Percentiles rank a stretch among this genome's conserved stretches.
phyloP scores from a whole-genome alignment of 2,113 vertebrate genomes.

The Pterocles orientalis region DNA sequence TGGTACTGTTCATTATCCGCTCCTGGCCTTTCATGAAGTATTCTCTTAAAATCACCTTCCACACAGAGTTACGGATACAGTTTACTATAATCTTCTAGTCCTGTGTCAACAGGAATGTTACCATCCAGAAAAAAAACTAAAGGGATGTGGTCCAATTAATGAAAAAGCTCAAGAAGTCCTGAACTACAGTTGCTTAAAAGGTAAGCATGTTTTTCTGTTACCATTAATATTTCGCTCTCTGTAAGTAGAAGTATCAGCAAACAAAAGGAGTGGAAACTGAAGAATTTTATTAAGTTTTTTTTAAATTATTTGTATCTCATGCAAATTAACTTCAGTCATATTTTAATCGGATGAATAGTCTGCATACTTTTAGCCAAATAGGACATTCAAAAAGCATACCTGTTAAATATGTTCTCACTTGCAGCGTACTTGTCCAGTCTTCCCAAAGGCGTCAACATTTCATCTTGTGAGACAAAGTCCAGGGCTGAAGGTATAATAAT shows the following conservation, averaged over 20 bases:
- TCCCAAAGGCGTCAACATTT: constrained; percentile 91
- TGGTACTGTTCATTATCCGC: neutral
- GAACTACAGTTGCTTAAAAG: neutral
- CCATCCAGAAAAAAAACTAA: neutral
- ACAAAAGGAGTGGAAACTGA: neutral
- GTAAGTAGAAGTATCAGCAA: neutral
- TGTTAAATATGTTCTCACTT: constrained; percentile 93
- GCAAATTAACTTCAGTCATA: neutral
- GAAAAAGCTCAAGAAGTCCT: neutral
- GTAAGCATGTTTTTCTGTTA: neutral
- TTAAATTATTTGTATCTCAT: neutral
- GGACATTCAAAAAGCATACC: constrained; percentile 68
- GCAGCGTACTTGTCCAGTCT: constrained; percentile 92
- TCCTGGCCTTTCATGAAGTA: neutral
- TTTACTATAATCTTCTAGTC: neutral
- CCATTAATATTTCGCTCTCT: neutral
- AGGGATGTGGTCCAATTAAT: neutral
- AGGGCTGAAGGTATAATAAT: constrained; percentile 92
- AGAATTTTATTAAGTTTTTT: neutral
- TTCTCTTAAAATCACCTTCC: neutral
- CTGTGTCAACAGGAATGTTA: neutral
- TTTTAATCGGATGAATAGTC: neutral
- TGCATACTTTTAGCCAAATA: neutral
- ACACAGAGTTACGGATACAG: neutral
- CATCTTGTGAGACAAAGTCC: constrained; percentile 95